phyloP scores from a whole-genome alignment of 1,140 invertebrate genomes.

The Nephotettix cincticeps region DNA sequence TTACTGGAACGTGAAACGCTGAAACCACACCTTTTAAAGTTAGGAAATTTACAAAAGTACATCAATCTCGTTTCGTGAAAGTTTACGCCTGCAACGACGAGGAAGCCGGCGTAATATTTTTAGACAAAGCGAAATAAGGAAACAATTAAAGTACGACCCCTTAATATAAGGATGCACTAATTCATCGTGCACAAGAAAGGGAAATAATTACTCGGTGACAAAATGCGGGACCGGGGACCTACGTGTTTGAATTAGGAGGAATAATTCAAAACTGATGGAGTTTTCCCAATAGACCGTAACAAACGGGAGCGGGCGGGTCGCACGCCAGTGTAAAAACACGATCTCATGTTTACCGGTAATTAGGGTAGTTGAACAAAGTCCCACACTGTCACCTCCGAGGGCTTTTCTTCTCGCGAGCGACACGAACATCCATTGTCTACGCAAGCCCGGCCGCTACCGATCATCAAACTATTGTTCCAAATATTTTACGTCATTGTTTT shows the following conservation, averaged over 20 bases:
- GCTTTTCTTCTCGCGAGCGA: background rate
- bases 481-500: no score
- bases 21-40: no score
- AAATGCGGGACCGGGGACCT: background rate
- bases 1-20: no score
- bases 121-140: no score
- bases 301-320: background rate
- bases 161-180: background rate
- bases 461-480: no score
- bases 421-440: no score
- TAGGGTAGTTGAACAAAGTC: background rate
- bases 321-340: background rate
- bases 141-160: no score
- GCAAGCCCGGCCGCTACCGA: no score
- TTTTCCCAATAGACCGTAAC: background rate
- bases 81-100: no score
- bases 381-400: background rate
- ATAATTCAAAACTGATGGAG: background rate
- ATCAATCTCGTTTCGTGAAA: no score
- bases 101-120: no score
- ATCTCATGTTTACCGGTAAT: background rate
- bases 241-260: background rate
- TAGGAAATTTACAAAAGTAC: no score
- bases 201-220: background rate
- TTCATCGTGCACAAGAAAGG: background rate